Percentiles rank a stretch among this genome's conserved stretches.
Evolutionary conservation across 2,888 invertebrate species (phyloP).

Genomic region (Rotaria magnacalcarata): DNA sequence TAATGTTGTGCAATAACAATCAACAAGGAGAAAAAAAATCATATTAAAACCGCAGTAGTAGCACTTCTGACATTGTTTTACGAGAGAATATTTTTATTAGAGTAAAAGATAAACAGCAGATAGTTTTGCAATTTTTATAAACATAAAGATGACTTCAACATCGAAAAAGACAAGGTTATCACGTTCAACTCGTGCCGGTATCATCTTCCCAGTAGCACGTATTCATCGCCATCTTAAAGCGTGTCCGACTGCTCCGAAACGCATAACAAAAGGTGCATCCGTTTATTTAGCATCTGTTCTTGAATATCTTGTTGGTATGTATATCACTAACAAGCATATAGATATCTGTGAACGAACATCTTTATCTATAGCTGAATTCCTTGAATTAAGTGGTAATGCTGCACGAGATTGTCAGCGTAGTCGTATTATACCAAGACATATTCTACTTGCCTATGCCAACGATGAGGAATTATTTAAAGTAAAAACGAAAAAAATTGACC

Average conservation of each 20-base stretch:
- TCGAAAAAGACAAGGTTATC: conserved; percentile 51
- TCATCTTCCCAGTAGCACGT: conserved; percentile 61
- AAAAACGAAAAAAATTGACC: conserved; percentile 39
- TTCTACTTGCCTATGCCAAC: conserved; percentile 62
- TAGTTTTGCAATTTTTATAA: background rate
- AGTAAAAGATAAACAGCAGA: no score
- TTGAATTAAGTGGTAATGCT: conserved; percentile 62
- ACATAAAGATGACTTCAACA: background rate
- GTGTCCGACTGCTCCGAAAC: conserved; percentile 53
- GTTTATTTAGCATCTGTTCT: conserved; percentile 63
- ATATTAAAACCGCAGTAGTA: background rate
- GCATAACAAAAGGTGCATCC: conserved; percentile 60
- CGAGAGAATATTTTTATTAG: no score
- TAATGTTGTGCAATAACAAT: background rate
- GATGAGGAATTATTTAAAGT: conserved; percentile 63
- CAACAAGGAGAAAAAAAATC: background rate
- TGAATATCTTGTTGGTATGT: conserved; percentile 62
- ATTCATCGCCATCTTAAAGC: conserved; percentile 60
- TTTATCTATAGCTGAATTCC: conserved; percentile 59
- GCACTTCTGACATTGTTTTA: no score
- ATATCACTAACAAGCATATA: background rate
- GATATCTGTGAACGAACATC: background rate
- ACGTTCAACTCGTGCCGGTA: conserved; percentile 60
- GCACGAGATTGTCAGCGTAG: conserved; percentile 61
- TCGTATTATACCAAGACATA: conserved; percentile 62